Percentiles rank a stretch among this genome's conserved stretches.
These are phyloP conservation scores for Tylochromis polylepis DNA, from an alignment of 2,113 vertebrate genomes.

Conservation along the genomic window DNA sequence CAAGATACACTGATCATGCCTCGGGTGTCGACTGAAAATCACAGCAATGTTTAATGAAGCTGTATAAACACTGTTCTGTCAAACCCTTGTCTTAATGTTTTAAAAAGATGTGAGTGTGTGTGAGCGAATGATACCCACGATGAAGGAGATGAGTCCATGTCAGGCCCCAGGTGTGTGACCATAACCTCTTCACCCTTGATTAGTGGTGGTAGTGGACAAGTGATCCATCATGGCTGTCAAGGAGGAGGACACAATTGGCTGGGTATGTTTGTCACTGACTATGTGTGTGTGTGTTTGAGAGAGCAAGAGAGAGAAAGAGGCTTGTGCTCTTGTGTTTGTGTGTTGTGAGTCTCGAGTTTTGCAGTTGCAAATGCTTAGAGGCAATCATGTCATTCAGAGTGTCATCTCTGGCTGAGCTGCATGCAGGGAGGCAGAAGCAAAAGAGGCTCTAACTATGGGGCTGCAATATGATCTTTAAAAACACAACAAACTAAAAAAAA, in stretches of 20 bases:
- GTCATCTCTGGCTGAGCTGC: constrained; percentile 46
- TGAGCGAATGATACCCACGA: neutral
- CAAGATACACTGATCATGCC: neutral
- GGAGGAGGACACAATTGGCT: constrained; percentile 51
- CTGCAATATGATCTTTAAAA: neutral
- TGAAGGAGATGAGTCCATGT: constrained; percentile 39
- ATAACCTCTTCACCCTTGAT: constrained; percentile 68
- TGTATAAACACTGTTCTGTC: neutral
- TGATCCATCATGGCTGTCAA: constrained; percentile 71
- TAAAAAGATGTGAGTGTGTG: neutral
- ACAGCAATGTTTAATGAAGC: neutral
- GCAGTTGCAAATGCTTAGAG: constrained; percentile 80
- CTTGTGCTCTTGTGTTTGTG: neutral
- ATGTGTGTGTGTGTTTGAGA: neutral
- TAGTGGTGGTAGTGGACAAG: constrained; percentile 58
- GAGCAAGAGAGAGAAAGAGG: neutral
- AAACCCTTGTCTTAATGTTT: neutral
- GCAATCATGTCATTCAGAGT: constrained; percentile 86
- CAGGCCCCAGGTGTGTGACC: constrained; percentile 70
- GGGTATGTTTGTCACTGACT: constrained; percentile 50
- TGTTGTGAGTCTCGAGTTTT: constrained; percentile 4
- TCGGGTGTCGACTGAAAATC: neutral
- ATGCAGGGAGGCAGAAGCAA: constrained; percentile 2
- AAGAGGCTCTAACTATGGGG: neutral
- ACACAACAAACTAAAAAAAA: neutral